phyloP scores from a whole-genome alignment of 1,140 invertebrate genomes.

The Ladona fulva region DNA sequence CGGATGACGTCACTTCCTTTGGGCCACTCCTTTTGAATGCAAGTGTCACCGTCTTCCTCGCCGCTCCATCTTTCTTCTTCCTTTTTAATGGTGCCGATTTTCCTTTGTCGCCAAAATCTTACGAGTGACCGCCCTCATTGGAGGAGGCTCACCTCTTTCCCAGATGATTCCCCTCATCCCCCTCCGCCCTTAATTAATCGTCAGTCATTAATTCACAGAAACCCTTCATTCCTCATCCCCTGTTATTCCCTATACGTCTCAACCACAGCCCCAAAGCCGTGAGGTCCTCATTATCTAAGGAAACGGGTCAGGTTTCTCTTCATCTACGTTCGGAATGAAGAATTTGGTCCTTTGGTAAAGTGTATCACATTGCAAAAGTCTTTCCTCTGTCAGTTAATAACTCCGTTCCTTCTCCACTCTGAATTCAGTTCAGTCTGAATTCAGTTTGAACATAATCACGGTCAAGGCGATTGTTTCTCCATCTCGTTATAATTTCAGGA shows the following conservation, averaged over 20 bases:
- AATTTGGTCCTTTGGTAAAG: no score
- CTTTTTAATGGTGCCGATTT: not conserved
- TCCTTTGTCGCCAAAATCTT: not conserved
- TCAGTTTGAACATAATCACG: no score
- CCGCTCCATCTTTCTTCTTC: not conserved
- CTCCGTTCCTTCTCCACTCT: not conserved
- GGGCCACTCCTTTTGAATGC: slow-evolving; percentile 2
- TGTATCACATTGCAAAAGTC: no score
- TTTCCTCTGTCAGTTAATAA: no score
- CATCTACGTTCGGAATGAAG: no score
- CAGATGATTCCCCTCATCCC: not conserved
- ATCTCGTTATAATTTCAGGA: no score
- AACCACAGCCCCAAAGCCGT: not conserved
- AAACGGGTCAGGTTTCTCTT: not conserved
- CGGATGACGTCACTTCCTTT: not conserved
- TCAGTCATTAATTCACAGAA: not conserved
- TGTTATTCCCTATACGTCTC: not conserved
- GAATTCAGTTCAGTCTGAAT: no score
- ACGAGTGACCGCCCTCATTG: not conserved
- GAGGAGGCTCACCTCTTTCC: not conserved
- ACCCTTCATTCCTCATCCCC: not conserved
- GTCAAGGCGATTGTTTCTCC: no score
- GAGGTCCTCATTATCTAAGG: not conserved
- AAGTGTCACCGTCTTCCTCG: not conserved
- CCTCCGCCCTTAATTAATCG: not conserved